Base-by-base conservation (phyloP, 2,888 invertebrate genomes). In the Apodemia duryi region DNA sequence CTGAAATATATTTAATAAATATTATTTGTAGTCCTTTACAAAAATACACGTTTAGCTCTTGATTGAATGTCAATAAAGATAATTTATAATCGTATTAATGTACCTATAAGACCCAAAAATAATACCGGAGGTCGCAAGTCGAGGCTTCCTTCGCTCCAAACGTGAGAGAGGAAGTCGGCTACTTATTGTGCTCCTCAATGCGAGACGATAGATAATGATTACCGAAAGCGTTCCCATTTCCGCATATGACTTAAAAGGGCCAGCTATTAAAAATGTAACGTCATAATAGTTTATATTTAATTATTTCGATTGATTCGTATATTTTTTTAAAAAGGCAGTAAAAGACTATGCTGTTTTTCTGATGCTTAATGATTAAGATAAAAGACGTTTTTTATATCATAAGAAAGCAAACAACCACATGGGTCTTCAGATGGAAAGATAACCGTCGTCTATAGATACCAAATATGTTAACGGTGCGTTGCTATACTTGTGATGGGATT, bases 101-200 rank as follows among this genome's bases (percentile, higher is more conserved):
- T 54, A 11, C n/a, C n/a, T n/a, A n/a, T 54, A 54, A 54, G 54
- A 54, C 54, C 62, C 64, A 79, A 81, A 73, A 76, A 71, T 66
- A 70, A 72, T 73, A 79, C 78, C 85, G 85, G 87, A 86, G 88
- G 85, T 84, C 87, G 87, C 77, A 73, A 84, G 84, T 83, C 80
- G 82, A 74, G 78, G 83, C 88, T 86, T 88, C 88, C 89, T 89
- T 81, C 79, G 77, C 76, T 78, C 83, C 80, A 82, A 85, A 84
- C 90, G 91, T 90, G 90, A 85, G 91, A 91, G 90, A 91, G 91
- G 90, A 91, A 85, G 88, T 70, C 69, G 70, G 79, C 81, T 86
- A 89, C 88, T 89, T 88, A 90, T 87, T 87, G 90, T 90, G 88
- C 86, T 90, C 88, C 80, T 85, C 86, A 89, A 87, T 86, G 87